Conservation (phyloP, 2,113 vertebrate species). For the Sakesphorus luctuosus region DNA sequence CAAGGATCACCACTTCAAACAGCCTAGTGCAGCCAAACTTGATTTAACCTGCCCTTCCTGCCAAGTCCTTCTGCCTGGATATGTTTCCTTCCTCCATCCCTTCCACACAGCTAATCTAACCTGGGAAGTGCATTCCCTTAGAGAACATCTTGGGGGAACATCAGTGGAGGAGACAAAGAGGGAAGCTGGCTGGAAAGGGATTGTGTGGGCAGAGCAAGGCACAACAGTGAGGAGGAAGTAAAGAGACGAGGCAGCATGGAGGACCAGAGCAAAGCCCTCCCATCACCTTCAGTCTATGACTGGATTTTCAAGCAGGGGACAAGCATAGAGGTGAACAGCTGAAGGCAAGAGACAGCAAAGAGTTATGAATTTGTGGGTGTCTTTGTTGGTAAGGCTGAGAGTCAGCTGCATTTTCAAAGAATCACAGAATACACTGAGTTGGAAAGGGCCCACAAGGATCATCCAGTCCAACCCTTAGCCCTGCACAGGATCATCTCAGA, state of each 20-base stretch:
- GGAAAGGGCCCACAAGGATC: neutral
- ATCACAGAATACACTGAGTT: neutral
- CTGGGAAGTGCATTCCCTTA: neutral
- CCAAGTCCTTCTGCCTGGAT: neutral
- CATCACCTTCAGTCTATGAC: neutral
- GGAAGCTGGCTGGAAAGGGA: neutral
- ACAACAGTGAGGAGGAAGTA: neutral
- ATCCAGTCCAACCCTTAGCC: neutral
- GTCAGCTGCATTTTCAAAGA: neutral
- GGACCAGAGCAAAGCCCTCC: neutral
- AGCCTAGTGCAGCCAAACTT: neutral
- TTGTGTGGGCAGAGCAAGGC: neutral
- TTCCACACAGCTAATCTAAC: neutral
- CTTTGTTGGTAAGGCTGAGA: neutral
- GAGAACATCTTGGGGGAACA: neutral
- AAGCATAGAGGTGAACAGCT: neutral
- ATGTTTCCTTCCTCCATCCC: neutral
- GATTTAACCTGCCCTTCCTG: neutral
- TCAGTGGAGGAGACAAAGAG: neutral
- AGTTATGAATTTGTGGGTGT: slow-evolving; percentile 8
- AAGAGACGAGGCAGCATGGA: neutral
- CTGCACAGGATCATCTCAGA: neutral
- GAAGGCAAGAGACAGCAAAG: neutral
- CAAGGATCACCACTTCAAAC: neutral
- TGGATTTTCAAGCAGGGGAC: neutral